These are phyloP conservation scores for Drosophila algonquin DNA, from an alignment of 2,888 invertebrate genomes.

Conservation along the genomic window DNA sequence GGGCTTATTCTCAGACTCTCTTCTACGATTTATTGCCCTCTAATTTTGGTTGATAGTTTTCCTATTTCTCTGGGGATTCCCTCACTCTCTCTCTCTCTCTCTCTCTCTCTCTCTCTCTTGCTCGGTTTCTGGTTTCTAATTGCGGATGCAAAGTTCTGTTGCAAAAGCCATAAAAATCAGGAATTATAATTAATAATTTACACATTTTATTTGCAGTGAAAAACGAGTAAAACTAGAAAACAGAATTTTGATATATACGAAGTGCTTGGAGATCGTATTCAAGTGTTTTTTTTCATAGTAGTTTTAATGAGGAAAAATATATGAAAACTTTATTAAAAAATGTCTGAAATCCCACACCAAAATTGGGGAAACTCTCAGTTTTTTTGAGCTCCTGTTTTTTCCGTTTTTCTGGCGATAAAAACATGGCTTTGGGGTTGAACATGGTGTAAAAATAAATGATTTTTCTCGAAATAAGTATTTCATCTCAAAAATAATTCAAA, in stretches of 20 bases:
- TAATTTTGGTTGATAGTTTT: conserved; percentile 55
- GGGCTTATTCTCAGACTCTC: conserved; percentile 48
- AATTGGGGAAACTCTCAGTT: neutral
- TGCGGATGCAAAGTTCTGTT: conserved; percentile 20
- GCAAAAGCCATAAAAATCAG: conserved; percentile 39
- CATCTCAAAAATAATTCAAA: no score
- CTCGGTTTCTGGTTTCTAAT: conserved; percentile 39
- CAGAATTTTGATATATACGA: neutral
- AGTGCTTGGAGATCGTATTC: neutral
- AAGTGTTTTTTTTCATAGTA: neutral
- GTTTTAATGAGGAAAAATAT: neutral
- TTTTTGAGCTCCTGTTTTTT: neutral
- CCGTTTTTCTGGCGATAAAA: no score
- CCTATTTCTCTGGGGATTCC: neutral
- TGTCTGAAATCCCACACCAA: neutral
- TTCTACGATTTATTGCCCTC: conserved; percentile 59
- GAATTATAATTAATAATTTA: conserved; percentile 22
- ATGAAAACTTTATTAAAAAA: neutral
- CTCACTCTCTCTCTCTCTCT: neutral
- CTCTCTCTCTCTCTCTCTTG: neutral
- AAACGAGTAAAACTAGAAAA: conserved; percentile 17
- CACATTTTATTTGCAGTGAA: conserved; percentile 13
- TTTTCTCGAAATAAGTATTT: no score
- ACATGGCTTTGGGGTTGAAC: no score
- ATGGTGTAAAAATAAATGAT: no score